phyloP scores from a whole-genome alignment of 1,140 invertebrate genomes.

The Orius insidiosus region DNA sequence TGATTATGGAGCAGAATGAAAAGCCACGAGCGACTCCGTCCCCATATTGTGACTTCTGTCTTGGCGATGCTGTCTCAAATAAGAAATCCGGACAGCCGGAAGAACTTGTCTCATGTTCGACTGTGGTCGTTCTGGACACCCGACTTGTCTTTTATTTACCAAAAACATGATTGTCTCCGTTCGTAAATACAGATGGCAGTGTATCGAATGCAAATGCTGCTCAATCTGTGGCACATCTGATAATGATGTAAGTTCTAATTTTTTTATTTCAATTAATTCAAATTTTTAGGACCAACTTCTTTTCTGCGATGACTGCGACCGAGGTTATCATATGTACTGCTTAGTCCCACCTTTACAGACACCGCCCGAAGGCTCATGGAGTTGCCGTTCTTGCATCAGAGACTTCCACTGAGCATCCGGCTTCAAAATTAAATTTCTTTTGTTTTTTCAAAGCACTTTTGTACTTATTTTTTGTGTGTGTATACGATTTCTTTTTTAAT shows the following conservation, averaged over 20 bases:
- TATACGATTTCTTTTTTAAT: too few relatives aligned
- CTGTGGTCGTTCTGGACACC: constrained; percentile 93
- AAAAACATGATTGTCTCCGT: constrained; percentile 97
- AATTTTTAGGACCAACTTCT: constrained; percentile 76
- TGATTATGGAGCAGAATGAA: constrained; percentile 20
- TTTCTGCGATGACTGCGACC: constrained; percentile 99
- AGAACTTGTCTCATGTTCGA: constrained; percentile 92
- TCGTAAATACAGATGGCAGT: constrained; percentile 97
- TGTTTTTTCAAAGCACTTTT: too few relatives aligned
- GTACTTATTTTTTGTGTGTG: too few relatives aligned
- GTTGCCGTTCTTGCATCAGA: constrained; percentile 87
- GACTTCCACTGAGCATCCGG: constrained; percentile 58
- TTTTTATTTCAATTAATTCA: neutral
- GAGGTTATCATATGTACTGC: constrained; percentile 99
- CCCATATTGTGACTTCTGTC: constrained; percentile 95
- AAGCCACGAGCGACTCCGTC: constrained; percentile 50
- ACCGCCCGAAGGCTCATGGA: constrained; percentile 96
- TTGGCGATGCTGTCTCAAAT: constrained; percentile 86
- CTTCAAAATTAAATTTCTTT: too few relatives aligned
- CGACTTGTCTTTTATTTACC: constrained; percentile 94
- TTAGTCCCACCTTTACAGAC: constrained; percentile 80
- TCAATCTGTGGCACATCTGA: constrained; percentile 97
- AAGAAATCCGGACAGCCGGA: constrained; percentile 93
- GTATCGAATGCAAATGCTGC: constrained; percentile 99
- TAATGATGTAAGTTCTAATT: constrained; percentile 79